Evolutionary conservation across 1,140 invertebrate genomes (phyloP).

Genomic region (Schmidtea mediterranea): DNA sequence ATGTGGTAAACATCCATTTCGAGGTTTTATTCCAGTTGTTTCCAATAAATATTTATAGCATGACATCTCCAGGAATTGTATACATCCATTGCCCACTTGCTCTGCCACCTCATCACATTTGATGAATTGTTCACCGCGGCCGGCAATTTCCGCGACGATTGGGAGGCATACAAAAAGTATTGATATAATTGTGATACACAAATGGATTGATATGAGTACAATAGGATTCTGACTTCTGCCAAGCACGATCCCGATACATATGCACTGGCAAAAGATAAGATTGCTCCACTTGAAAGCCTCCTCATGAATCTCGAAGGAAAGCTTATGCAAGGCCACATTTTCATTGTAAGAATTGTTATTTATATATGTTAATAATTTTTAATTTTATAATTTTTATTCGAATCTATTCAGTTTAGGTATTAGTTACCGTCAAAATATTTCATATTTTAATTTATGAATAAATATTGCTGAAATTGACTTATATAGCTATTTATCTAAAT

Average conservation of each 20-base stretch:
- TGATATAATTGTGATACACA: too few relatives aligned
- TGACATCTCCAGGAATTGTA: too few relatives aligned
- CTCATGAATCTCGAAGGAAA: slow-evolving; percentile 37
- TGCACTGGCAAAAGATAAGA: slow-evolving; percentile 30
- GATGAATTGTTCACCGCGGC: slow-evolving; percentile 40
- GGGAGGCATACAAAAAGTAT: slow-evolving; percentile 37
- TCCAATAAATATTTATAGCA: too few relatives aligned
- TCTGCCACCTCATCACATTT: slow-evolving; percentile 40
- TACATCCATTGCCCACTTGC: slow-evolving; percentile 28
- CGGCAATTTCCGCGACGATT: slow-evolving; percentile 37
- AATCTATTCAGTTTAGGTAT: too few relatives aligned
- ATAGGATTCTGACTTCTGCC: slow-evolving; percentile 37
- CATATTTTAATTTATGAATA: too few relatives aligned
- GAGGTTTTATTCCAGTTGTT: too few relatives aligned
- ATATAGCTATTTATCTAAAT: too few relatives aligned
- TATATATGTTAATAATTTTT: not conserved
- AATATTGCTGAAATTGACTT: too few relatives aligned
- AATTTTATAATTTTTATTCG: too few relatives aligned
- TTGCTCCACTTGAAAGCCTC: slow-evolving; percentile 38
- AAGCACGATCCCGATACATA: slow-evolving; percentile 39
- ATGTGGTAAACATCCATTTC: slow-evolving; percentile 33
- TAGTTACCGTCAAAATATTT: too few relatives aligned
- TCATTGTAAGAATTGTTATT: slow-evolving; percentile 28
- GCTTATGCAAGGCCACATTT: slow-evolving; percentile 36
- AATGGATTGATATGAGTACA: too few relatives aligned